Percentiles rank a stretch among this genome's conserved stretches.
phyloP scores from a whole-genome alignment of 2,888 invertebrate genomes.

The Tenthredo scrophulariae region DNA sequence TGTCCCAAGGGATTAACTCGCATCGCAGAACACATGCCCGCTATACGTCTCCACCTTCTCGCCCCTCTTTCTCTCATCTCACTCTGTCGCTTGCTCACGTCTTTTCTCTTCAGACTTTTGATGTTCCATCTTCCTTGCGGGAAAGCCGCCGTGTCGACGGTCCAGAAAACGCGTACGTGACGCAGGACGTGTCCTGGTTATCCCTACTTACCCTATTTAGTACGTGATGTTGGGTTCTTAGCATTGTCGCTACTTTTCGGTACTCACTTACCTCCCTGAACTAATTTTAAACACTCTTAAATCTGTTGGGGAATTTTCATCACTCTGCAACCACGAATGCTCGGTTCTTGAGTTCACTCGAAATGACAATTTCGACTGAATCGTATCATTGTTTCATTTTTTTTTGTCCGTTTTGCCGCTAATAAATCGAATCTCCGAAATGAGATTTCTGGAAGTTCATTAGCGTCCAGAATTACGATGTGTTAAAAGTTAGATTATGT shows the following conservation, averaged over 20 bases:
- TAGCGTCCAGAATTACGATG: not conserved
- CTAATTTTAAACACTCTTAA: conserved; percentile 42
- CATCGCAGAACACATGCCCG: conserved; percentile 66
- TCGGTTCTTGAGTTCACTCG: not conserved
- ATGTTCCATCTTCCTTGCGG: conserved; percentile 41
- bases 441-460: not conserved
- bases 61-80: conserved; percentile 54
- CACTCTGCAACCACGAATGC: not conserved
- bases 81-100: conserved; percentile 14
- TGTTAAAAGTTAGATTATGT: not conserved
- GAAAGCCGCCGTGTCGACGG: conserved; percentile 10
- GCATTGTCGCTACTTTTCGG: conserved; percentile 10
- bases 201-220: conserved; percentile 20
- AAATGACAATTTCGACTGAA: not conserved
- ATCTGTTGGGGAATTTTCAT: conserved; percentile 37
- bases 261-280: not conserved
- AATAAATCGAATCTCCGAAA: not conserved
- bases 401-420: not conserved
- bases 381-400: not conserved
- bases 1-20: conserved; percentile 70
- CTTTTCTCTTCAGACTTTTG: not conserved
- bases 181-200: conserved; percentile 39
- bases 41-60: conserved; percentile 68
- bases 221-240: not conserved
- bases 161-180: conserved; percentile 38